Evolutionary conservation across 2,797 vertebrate species (phyloP).

Genomic region (Pangasius djambal): DNA sequence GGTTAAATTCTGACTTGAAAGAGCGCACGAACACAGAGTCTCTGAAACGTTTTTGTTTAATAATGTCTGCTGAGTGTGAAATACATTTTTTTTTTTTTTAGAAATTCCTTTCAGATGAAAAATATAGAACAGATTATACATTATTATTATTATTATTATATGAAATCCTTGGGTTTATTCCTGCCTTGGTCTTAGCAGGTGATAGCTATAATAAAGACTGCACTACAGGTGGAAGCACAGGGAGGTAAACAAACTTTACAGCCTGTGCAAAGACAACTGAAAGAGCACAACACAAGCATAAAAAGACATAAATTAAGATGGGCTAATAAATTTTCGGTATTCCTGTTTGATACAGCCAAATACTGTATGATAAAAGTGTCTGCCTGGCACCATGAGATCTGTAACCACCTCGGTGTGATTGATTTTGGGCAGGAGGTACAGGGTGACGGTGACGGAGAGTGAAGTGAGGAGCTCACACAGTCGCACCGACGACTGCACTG

Average conservation of each 20-base stretch:
- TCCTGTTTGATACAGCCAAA: conserved; percentile 74
- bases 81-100: background rate
- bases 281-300: background rate
- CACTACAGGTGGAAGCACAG: background rate
- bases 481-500: conserved; percentile 69
- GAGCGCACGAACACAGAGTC: background rate
- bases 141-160: background rate
- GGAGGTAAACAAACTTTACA: background rate
- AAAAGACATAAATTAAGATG: conserved; percentile 48
- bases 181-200: background rate
- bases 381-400: conserved; percentile 73
- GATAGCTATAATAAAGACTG: background rate
- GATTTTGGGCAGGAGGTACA: conserved; percentile 74
- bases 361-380: conserved; percentile 71
- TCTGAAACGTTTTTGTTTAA: background rate
- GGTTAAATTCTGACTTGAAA: background rate
- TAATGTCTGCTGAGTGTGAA: background rate
- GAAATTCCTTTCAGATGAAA: background rate
- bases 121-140: background rate
- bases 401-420: conserved; percentile 74
- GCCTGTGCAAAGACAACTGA: background rate
- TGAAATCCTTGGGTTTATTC: background rate
- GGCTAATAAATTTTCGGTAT: conserved; percentile 59
- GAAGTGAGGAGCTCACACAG: conserved; percentile 71
- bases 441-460: conserved; percentile 64